These are phyloP conservation scores for Muscicapa striata DNA, from an alignment of 2,797 vertebrate genomes.

Conservation along the genomic window DNA sequence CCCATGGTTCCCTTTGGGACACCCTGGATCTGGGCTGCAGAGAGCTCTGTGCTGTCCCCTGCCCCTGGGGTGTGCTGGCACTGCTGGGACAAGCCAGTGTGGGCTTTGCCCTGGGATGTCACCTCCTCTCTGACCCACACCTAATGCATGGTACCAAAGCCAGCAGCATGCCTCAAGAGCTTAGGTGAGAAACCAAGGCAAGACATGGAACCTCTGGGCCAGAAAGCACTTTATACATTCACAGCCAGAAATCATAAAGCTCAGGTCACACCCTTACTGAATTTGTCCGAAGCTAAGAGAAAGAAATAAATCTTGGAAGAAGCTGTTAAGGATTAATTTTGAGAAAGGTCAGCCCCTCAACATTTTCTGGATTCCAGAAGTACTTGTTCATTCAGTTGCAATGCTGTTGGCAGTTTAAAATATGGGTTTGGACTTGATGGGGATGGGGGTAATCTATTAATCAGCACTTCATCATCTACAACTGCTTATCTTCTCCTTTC, in stretches of 20 bases:
- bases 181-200: not conserved
- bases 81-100: not conserved
- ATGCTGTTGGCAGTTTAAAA: conserved; percentile 52
- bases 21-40: not conserved
- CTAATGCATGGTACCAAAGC: not conserved
- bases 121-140: not conserved
- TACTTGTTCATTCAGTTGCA: conserved; percentile 16
- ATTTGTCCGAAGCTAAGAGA: not conserved
- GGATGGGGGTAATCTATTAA: conserved; percentile 37
- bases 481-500: conserved; percentile 55
- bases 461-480: conserved; percentile 62
- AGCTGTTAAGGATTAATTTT: conserved; percentile 46
- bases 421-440: conserved; percentile 25
- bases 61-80: not conserved
- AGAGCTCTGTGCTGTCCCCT: not conserved
- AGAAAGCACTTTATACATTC: not conserved
- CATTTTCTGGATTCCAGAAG: conserved; percentile 52
- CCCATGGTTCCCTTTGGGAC: not conserved
- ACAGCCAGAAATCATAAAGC: not conserved
- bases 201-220: not conserved
- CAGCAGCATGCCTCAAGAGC: not conserved
- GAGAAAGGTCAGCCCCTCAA: conserved; percentile 51
- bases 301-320: conserved; percentile 51
- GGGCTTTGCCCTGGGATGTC: not conserved
- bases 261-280: not conserved